phyloP scores from a whole-genome alignment of 1,140 invertebrate species.

The Tetragonula clypearis region DNA sequence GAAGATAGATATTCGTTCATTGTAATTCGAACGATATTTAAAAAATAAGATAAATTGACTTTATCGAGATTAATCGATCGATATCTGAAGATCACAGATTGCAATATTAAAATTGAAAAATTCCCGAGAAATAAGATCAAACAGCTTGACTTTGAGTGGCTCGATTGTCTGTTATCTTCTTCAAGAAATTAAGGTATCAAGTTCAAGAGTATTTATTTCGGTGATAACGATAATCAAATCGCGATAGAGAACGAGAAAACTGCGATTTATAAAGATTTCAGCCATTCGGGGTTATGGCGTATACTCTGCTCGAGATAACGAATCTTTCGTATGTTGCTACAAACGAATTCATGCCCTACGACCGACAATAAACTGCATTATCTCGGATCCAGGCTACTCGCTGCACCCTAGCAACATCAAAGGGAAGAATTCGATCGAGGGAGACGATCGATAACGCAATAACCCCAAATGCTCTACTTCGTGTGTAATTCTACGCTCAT shows the following conservation, averaged over 20 bases:
- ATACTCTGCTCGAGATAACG: conserved; percentile 69
- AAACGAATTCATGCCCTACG: conserved; percentile 50
- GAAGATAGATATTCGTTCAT: too few species aligned
- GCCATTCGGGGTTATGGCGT: conserved; percentile 37
- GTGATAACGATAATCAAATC: conserved; percentile 1
- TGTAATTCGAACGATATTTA: too few species aligned
- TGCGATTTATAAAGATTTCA: neutral
- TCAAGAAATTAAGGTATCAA: neutral
- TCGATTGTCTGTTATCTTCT: neutral
- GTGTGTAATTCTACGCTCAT: conserved; percentile 30
- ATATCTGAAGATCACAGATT: neutral
- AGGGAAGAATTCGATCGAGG: conserved; percentile 54
- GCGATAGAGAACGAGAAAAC: neutral
- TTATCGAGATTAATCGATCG: neutral
- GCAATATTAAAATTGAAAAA: neutral
- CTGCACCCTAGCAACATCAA: conserved; percentile 56
- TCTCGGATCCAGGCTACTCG: conserved; percentile 39
- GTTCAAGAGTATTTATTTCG: neutral
- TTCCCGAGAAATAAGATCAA: neutral
- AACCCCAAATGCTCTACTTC: conserved; percentile 8
- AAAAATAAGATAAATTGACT: neutral
- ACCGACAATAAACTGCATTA: conserved; percentile 48
- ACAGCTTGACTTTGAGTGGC: neutral
- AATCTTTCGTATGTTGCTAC: conserved; percentile 36
- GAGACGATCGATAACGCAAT: conserved; percentile 46